Conservation (phyloP, 2,113 vertebrate genomes). For the Accipiter virgatus region DNA sequence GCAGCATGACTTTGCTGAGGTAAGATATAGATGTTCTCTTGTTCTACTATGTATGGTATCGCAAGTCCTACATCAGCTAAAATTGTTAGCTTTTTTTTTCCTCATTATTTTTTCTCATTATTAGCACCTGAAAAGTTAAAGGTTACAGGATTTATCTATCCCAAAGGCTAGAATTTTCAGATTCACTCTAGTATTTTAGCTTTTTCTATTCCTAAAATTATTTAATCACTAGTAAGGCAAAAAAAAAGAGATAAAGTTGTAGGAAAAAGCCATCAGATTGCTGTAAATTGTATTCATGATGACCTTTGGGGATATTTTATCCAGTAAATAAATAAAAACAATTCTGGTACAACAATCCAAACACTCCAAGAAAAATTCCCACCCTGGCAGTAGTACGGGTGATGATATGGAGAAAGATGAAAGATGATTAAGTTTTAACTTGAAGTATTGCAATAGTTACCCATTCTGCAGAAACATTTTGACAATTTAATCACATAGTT, state of each 20-base stretch:
- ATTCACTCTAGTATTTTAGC: not conserved
- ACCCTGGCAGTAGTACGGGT: not conserved
- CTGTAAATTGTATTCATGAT: not conserved
- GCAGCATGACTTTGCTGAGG: not conserved
- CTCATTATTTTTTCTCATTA: not conserved
- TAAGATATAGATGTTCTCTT: not conserved
- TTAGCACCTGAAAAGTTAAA: not conserved
- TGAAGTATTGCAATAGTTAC: not conserved
- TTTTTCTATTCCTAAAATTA: not conserved
- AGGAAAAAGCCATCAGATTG: not conserved
- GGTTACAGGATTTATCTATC: not conserved
- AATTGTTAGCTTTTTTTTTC: not conserved
- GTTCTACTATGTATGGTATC: not conserved
- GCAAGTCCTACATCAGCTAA: not conserved
- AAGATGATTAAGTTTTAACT: not conserved
- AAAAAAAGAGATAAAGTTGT: not conserved
- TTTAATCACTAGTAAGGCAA: not conserved
- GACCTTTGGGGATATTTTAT: not conserved
- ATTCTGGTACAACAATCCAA: not conserved
- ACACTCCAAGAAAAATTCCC: not conserved
- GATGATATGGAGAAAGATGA: not conserved
- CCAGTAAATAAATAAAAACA: not conserved
- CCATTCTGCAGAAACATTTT: not conserved
- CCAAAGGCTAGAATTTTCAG: not conserved
- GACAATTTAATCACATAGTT: not conserved